These are phyloP conservation scores for Rhogogaster chlorosoma DNA, from an alignment of 2,888 invertebrate species.

Conservation along the genomic window DNA sequence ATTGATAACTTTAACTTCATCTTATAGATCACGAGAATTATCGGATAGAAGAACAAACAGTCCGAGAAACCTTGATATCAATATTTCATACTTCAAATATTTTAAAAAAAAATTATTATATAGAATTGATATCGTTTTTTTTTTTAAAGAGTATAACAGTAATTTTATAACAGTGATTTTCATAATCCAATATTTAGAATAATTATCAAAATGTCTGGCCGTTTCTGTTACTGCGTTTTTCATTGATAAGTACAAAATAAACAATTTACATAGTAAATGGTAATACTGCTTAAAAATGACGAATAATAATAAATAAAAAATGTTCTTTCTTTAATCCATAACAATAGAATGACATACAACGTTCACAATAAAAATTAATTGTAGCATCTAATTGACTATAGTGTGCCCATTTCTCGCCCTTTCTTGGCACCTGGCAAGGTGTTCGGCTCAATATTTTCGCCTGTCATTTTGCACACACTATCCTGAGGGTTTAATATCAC, in stretches of 20 bases:
- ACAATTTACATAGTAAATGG: background rate
- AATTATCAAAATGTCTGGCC: background rate
- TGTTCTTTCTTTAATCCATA: background rate
- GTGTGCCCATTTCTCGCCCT: background rate
- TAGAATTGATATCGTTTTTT: background rate
- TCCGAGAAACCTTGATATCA: background rate
- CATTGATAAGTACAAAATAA: background rate
- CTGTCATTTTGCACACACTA: background rate
- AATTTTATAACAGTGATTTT: background rate
- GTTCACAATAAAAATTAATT: background rate
- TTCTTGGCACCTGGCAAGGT: background rate
- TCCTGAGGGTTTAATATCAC: constrained; percentile 3
- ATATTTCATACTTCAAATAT: background rate
- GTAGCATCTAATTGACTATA: background rate
- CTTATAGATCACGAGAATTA: background rate
- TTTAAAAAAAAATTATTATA: background rate
- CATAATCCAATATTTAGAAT: background rate
- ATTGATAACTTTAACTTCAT: background rate
- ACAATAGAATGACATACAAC: background rate
- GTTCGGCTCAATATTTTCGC: constrained; percentile 1
- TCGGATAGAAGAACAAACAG: background rate
- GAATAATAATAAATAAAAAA: background rate
- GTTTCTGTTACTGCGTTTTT: constrained; percentile 1
- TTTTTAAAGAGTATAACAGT: too few relatives aligned
- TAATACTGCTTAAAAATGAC: background rate